A percentile compares a stretch with the other conserved stretches of the same genome.
Evolutionary conservation across 2,113 vertebrate genomes (phyloP).

Genomic region (Tachuris rubrigastra): DNA sequence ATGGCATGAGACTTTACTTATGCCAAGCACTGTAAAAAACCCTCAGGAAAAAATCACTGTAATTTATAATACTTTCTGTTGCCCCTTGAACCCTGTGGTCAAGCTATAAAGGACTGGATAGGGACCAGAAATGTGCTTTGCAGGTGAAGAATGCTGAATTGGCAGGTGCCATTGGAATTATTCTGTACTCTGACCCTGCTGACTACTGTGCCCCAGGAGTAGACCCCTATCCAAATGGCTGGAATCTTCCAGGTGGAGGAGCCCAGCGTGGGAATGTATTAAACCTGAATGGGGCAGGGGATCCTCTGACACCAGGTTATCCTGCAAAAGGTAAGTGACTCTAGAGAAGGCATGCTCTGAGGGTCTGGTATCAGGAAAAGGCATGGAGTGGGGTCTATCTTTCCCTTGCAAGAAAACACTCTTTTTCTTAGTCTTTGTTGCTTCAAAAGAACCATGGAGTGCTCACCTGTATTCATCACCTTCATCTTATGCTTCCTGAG

Average conservation of each 20-base stretch:
- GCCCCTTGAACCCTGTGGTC: background rate
- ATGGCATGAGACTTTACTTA: background rate
- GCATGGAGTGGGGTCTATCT: background rate
- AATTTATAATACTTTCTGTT: background rate
- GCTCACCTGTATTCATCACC: background rate
- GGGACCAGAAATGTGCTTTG: background rate
- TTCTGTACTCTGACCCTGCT: conserved; percentile 93
- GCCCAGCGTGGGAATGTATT: conserved; percentile 92
- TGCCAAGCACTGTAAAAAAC: background rate
- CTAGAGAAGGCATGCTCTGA: background rate
- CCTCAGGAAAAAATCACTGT: background rate
- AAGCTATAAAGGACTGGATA: background rate
- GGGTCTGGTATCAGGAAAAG: background rate
- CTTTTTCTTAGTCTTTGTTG: background rate
- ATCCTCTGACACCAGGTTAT: conserved; percentile 95
- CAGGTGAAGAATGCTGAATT: conserved; percentile 92
- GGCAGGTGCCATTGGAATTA: conserved; percentile 87
- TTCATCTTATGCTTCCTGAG: background rate
- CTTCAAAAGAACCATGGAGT: background rate
- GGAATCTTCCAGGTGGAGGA: conserved; percentile 91
- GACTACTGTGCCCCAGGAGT: conserved; percentile 87
- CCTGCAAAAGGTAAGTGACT: conserved; percentile 88
- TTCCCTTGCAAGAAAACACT: background rate
- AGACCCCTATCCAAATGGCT: conserved; percentile 87
- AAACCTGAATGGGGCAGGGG: conserved; percentile 91